Percentiles rank a stretch among this genome's conserved stretches.
Evolutionary conservation across 2,797 vertebrate species (phyloP).

Genomic region (Anableps anableps): DNA sequence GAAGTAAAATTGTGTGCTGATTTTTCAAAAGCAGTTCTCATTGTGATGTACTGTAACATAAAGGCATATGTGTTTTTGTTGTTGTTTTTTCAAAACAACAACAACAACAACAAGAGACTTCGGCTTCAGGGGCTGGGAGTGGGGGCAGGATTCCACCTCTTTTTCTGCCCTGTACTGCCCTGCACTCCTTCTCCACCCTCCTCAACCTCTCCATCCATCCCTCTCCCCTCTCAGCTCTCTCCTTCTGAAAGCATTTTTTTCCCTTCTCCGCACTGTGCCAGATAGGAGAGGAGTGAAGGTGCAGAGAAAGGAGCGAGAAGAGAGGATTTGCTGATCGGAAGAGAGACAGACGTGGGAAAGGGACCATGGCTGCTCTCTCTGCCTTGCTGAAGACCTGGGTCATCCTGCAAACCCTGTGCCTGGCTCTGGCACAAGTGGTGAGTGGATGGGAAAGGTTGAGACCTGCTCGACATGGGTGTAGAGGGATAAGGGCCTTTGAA

Average conservation of each 20-base stretch:
- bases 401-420: constrained; percentile 85
- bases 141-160: constrained; percentile 61
- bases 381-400: constrained; percentile 78
- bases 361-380: constrained; percentile 83
- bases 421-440: constrained; percentile 93
- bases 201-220: constrained; percentile 51
- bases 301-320: constrained; percentile 55
- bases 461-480: constrained; percentile 38
- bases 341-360: constrained; percentile 67
- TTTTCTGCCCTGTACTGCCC: constrained; percentile 39
- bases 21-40: neutral
- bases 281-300: constrained; percentile 70
- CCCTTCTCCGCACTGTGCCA: constrained; percentile 58
- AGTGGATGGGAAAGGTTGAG: constrained; percentile 76
- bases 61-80: constrained; percentile 3
- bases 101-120: too few species aligned
- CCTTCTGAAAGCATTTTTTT: constrained; percentile 56
- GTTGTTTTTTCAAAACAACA: constrained; percentile 1
- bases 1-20: neutral
- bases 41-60: neutral
- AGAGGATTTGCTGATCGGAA: constrained; percentile 69
- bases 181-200: constrained; percentile 30
- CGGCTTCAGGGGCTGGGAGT: constrained; percentile 55
- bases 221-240: constrained; percentile 50
- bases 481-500: constrained; percentile 24